Conservation (phyloP, 2,888 invertebrate genomes). For the Melinaea menophilus region DNA sequence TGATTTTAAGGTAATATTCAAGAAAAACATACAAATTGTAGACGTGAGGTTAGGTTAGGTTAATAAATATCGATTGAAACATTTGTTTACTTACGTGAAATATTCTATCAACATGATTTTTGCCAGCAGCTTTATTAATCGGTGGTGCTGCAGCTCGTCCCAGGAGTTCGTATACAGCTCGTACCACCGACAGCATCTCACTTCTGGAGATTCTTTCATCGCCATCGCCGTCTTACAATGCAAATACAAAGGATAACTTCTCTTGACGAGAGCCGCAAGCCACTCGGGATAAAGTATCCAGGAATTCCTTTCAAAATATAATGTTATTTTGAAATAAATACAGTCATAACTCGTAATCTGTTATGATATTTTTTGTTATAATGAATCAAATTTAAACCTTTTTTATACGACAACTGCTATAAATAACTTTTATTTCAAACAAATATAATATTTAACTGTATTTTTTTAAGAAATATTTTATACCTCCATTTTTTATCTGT, state of each 20-base stretch:
- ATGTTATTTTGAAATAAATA: background rate
- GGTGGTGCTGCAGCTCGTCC: constrained; percentile 87
- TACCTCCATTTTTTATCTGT: too few relatives aligned
- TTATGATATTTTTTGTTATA: background rate
- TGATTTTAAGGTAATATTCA: too few relatives aligned
- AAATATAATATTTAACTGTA: too few relatives aligned
- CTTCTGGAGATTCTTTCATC: constrained; percentile 90
- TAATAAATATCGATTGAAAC: background rate
- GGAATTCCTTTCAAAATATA: constrained; percentile 82
- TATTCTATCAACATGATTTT: constrained; percentile 90
- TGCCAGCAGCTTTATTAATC: constrained; percentile 84
- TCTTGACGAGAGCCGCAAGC: constrained; percentile 90
- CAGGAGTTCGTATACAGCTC: constrained; percentile 91
- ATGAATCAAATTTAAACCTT: too few relatives aligned
- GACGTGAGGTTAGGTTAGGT: too few relatives aligned
- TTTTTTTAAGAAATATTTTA: too few relatives aligned
- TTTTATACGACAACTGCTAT: too few relatives aligned
- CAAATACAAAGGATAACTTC: constrained; percentile 92
- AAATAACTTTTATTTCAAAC: too few relatives aligned
- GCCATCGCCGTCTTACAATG: constrained; percentile 90
- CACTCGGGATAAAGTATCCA: constrained; percentile 89
- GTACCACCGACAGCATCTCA: constrained; percentile 90
- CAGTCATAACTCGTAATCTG: background rate
- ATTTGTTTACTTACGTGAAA: constrained; percentile 83
- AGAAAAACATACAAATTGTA: too few relatives aligned